A percentile compares a stretch with the other conserved stretches of the same genome.
Evolutionary conservation across 1,140 invertebrate species (phyloP).

Genomic region (Calosoma granatense): DNA sequence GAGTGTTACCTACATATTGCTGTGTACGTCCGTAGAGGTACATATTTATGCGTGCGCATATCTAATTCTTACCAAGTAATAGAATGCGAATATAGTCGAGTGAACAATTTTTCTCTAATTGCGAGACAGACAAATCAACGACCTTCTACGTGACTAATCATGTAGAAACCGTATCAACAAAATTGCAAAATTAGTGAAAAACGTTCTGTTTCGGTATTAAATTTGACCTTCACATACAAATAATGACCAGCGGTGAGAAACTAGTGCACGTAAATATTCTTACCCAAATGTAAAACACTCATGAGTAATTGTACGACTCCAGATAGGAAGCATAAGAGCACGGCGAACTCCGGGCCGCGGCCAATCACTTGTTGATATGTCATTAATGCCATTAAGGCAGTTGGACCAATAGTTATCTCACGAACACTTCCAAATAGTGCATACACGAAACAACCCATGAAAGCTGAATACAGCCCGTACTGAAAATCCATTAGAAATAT

Average conservation of each 20-base stretch:
- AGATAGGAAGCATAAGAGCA: constrained; percentile 72
- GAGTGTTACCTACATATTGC: no score
- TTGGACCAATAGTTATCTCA: constrained; percentile 83
- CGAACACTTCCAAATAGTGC: constrained; percentile 81
- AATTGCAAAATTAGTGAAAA: neutral
- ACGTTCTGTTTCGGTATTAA: neutral
- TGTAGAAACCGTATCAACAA: no score
- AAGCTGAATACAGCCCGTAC: constrained; percentile 87
- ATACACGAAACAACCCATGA: constrained; percentile 88
- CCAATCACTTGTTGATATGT: constrained; percentile 61
- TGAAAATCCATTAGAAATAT: constrained; percentile 36
- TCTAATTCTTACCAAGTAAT: no score
- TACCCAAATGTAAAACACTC: constrained; percentile 72
- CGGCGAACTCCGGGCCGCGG: constrained; percentile 64
- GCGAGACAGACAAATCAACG: no score
- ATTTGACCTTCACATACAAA: neutral
- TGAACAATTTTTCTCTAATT: no score
- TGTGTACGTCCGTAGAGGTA: no score
- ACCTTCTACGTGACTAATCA: no score
- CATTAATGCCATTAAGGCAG: constrained; percentile 73
- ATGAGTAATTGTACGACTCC: constrained; percentile 75
- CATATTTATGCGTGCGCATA: no score
- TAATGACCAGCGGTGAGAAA: neutral
- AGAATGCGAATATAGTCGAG: no score
- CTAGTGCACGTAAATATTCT: constrained; percentile 9